Conservation (phyloP, 1,140 invertebrate species). For the Procambarus virginalis region DNA sequence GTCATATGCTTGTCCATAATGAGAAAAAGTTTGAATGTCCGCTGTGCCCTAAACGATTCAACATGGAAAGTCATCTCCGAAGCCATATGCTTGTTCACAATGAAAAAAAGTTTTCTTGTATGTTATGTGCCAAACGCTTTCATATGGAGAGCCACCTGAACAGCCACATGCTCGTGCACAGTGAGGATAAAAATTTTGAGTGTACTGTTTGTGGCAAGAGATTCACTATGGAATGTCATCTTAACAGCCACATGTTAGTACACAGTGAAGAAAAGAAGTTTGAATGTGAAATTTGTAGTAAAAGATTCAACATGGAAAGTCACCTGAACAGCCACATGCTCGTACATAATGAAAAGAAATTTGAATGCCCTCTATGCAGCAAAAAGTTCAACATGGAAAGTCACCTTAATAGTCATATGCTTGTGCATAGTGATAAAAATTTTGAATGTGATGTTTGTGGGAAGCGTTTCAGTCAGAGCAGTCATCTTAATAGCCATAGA, state of each 20-base stretch:
- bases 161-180: conserved; percentile 52
- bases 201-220: conserved; percentile 50
- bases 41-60: conserved; percentile 63
- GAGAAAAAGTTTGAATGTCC: conserved; percentile 70
- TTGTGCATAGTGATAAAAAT: conserved; percentile 81
- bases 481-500: conserved; percentile 60
- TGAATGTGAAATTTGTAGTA: conserved; percentile 89
- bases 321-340: conserved; percentile 87
- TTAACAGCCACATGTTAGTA: conserved; percentile 51
- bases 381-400: conserved; percentile 95
- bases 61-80: conserved; percentile 62
- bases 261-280: conserved; percentile 74
- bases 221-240: conserved; percentile 54
- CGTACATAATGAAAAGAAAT: conserved; percentile 79
- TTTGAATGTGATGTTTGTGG: conserved; percentile 70
- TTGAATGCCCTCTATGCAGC: conserved; percentile 84
- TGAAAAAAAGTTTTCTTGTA: conserved; percentile 48
- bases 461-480: conserved; percentile 43
- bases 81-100: conserved; percentile 71
- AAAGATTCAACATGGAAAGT: conserved; percentile 95
- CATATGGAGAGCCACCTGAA: conserved; percentile 56
- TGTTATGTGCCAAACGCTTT: conserved; percentile 43
- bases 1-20: conserved; percentile 66
- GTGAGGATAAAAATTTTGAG: conserved; percentile 48
- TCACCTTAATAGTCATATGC: conserved; percentile 87